Conservation (phyloP, 2,888 invertebrate species). For the Perdita meconis region DNA sequence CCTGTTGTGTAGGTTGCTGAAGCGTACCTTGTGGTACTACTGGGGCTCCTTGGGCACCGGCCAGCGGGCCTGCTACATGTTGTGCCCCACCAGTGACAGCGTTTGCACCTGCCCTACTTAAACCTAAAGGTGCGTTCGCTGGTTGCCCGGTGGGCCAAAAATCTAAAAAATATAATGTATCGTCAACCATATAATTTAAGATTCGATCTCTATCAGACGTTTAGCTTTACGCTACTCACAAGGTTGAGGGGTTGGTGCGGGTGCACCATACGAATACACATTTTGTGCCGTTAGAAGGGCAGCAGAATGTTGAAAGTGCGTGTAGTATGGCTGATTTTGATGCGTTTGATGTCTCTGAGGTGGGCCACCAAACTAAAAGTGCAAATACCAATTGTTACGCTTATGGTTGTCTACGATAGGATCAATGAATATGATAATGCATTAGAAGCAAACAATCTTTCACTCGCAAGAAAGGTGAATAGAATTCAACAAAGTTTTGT, state of each 20-base stretch:
- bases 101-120: conserved; percentile 77
- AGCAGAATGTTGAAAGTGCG: conserved; percentile 71
- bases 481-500: not conserved
- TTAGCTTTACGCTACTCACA: conserved; percentile 70
- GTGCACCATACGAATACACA: conserved; percentile 69
- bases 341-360: conserved; percentile 79
- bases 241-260: conserved; percentile 69
- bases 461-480: not conserved
- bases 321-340: conserved; percentile 76
- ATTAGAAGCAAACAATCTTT: conserved; percentile 6
- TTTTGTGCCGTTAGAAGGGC: conserved; percentile 70
- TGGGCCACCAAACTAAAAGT: conserved; percentile 74
- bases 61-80: conserved; percentile 78
- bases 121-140: conserved; percentile 71
- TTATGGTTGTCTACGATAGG: conserved; percentile 31
- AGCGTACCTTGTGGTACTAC: conserved; percentile 79
- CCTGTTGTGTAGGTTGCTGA: conserved; percentile 79
- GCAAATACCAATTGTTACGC: conserved; percentile 50
- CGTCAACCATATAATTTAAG: not conserved
- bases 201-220: not conserved
- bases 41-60: conserved; percentile 79
- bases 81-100: conserved; percentile 79
- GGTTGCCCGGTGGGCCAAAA: conserved; percentile 67
- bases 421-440: conserved; percentile 24
- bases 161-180: conserved; percentile 44